Base-by-base conservation (phyloP, 1,140 invertebrate species). In the Drosophila lini region DNA sequence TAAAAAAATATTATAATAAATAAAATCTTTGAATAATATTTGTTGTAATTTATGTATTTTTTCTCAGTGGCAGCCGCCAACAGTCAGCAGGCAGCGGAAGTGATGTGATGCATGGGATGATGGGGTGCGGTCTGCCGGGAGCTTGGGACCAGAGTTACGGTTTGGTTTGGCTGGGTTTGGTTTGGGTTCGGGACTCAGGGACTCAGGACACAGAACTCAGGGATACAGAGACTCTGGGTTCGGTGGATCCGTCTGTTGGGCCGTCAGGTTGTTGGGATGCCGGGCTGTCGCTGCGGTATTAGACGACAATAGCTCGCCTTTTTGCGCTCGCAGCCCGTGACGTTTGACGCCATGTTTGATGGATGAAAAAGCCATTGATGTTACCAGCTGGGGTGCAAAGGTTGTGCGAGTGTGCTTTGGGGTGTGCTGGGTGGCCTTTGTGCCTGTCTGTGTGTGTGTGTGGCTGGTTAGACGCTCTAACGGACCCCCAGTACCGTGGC, bases 271-370 rank as follows among this genome's bases (percentile, higher is more conserved):
- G 68, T 15, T 38, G 53, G 68, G 65, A 70, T 71, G 68, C 64
- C 67, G 60, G 42, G 63, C 59, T 75, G 58, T 73, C 50, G 78
- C 81, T 90, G 82, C 78, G 82, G 88, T 91, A 90, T 90, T 81
- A 86, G 88, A 90, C 82, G 88, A 90, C 85, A 91, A 90, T 90
- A 83, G 82, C 82, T 73, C 62, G 84, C 74, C 84, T 81, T 84
- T 89, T 86, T 85, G 79, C 75, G 79, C 81, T 78, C 81, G 81
- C 83, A 81, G 81, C 68, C 90, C 90, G 85, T 90, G 85, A 90
- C 85, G 86, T 86, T 90, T 90, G 86, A 91, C 86, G 86, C 86
- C 86, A 90, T 90, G 86, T 90, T 89, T 90, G 86, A 90, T 91
- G 86, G 86, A 89, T 89, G 84, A 89, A 89, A 89, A 86, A 90